Conservation (phyloP, 2,113 vertebrate genomes). For the Arvicanthis niloticus region DNA sequence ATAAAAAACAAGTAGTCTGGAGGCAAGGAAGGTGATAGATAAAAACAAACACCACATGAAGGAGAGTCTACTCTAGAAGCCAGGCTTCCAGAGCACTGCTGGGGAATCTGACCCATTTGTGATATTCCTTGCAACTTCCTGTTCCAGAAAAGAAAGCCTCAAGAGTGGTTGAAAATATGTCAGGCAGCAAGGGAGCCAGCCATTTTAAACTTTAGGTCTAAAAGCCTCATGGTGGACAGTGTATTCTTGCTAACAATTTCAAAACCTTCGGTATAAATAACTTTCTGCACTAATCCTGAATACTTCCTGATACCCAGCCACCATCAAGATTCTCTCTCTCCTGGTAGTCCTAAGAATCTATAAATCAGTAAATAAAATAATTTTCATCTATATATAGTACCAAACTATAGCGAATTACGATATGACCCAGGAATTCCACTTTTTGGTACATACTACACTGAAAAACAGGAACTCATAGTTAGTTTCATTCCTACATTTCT, state of each 20-base stretch:
- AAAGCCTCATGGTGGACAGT: conserved; percentile 1
- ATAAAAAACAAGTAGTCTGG: conserved; percentile 9
- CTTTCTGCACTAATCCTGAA: conserved; percentile 30
- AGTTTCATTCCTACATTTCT: not conserved
- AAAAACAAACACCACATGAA: not conserved
- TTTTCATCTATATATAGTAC: not conserved
- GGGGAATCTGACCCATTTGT: conserved; percentile 72
- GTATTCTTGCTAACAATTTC: conserved; percentile 39
- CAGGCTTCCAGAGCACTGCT: conserved; percentile 59
- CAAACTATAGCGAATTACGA: conserved; percentile 25
- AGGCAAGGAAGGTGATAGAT: conserved; percentile 18
- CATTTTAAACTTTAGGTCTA: conserved; percentile 35
- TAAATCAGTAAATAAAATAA: conserved; percentile 33
- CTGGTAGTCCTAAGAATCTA: conserved; percentile 46
- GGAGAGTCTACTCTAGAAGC: not conserved
- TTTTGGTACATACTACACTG: not conserved
- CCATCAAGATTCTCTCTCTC: conserved; percentile 12
- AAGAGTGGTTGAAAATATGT: conserved; percentile 73
- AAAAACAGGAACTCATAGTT: conserved; percentile 32
- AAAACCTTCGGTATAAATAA: conserved; percentile 30
- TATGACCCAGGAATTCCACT: conserved; percentile 26
- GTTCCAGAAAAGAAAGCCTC: conserved; percentile 70
- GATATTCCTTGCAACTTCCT: conserved; percentile 44
- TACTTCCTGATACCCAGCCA: not conserved
- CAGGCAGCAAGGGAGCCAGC: conserved; percentile 76